Evolutionary conservation across 2,113 vertebrate genomes (phyloP).

Genomic region (Kryptolebias marmoratus): DNA sequence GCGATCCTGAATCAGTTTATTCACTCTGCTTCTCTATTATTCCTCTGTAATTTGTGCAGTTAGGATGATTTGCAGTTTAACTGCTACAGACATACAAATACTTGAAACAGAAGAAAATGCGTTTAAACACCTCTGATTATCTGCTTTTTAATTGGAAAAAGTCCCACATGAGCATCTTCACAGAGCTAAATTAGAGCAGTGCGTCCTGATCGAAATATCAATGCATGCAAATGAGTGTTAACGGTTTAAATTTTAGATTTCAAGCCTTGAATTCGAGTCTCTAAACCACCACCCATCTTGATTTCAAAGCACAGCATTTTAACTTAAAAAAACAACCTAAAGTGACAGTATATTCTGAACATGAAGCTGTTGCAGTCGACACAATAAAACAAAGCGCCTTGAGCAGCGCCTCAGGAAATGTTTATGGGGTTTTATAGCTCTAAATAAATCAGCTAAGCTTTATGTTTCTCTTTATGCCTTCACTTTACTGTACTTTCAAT

Average conservation of each 20-base stretch:
- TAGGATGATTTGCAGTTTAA: too few species aligned
- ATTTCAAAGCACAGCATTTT: neutral
- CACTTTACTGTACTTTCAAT: neutral
- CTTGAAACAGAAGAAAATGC: too few species aligned
- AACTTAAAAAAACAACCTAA: neutral
- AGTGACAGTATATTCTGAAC: neutral
- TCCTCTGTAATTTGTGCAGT: too few species aligned
- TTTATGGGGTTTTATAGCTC: slow-evolving; percentile 16
- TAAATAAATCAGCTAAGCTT: slow-evolving; percentile 28
- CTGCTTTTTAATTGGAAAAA: too few species aligned
- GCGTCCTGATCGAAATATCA: neutral
- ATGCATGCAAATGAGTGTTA: neutral
- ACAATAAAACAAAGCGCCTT: slow-evolving; percentile 15
- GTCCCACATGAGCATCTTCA: too few species aligned
- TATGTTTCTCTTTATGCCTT: neutral
- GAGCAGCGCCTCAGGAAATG: slow-evolving; percentile 25
- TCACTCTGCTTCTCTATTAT: too few species aligned
- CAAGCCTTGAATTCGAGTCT: neutral
- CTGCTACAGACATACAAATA: too few species aligned
- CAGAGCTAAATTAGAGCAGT: neutral
- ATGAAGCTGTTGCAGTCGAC: neutral
- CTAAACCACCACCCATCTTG: neutral
- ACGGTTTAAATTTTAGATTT: neutral
- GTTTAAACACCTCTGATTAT: too few species aligned
- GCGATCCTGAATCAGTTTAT: too few species aligned